Evolutionary conservation across 2,113 vertebrate genomes (phyloP), one percentile per base, ranked within the genome.

Genomic region (Probosciger aterrimus): DNA sequence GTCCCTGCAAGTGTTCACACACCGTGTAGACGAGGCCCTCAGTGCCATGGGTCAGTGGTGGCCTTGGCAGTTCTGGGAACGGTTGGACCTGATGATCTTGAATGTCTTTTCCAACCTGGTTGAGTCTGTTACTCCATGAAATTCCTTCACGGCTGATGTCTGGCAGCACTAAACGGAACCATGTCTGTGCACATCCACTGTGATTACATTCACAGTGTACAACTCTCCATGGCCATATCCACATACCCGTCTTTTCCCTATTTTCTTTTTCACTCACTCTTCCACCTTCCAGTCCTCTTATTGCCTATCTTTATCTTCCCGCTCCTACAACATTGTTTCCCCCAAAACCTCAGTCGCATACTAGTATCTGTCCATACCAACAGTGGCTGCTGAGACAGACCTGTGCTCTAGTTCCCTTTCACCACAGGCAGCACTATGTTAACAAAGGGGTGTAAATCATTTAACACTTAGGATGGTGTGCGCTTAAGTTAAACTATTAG

Each of bases 131-230:
- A 14, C 23, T n/a, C 33, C n/a, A 6, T n/a, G 55, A n/a, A 50
- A 20, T 57, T 49, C 20, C 25, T 44, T 69, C 8, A 7, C 28
- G 1, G 3, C 28, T 43, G 43, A 14, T 39, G 14, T 8, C 47
- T 49, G 52, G 28, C 50, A 27, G 53, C 37, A 37, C 49, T 39
- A 18, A 65, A n/a, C 1, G 1, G 19, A 91, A 41, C 25, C 43
- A 23, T 9, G 30, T 5, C n/a, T 16, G 25, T 23, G 60, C 10
- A 11, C 33, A 9, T 3, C 11, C 16, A 10, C 18, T 6, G 6
- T 31, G 10, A 3, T 4, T 7, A 11, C 24, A 27, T 5, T 19
- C 44, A 9, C 0, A 0, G 12, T 8, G 19, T 28, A 17, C 53
- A 60, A 20, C 41, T 33, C 24, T 33, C 63, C 39, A 5, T 0